Conservation (phyloP, 2,113 vertebrate genomes). For the Gopherus evgoodei region DNA sequence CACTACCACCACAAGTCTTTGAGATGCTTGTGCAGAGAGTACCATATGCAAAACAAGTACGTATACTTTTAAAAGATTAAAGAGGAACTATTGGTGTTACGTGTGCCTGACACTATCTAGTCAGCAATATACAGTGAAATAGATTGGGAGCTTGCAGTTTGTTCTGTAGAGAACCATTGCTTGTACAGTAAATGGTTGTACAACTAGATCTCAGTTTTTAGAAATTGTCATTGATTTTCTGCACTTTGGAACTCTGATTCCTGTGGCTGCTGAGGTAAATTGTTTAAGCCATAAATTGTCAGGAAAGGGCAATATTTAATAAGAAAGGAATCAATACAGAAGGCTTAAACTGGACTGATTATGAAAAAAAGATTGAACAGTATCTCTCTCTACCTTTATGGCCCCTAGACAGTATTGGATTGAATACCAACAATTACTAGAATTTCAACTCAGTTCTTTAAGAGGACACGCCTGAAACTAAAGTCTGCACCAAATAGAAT, state of each 20-base stretch:
- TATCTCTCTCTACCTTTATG: neutral
- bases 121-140: neutral
- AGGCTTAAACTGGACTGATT: neutral
- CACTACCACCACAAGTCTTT: conserved; percentile 64
- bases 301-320: neutral
- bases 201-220: neutral
- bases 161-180: neutral
- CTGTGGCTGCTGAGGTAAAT: neutral
- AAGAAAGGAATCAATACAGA: neutral
- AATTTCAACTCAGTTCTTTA: neutral
- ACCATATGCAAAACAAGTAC: conserved; percentile 66
- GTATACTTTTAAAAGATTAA: neutral
- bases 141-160: neutral
- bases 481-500: neutral
- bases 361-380: neutral
- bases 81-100: neutral
- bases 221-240: neutral
- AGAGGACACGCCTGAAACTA: neutral
- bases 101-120: neutral
- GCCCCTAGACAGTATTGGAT: neutral
- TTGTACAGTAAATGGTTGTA: neutral
- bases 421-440: neutral
- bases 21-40: conserved; percentile 66
- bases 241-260: neutral
- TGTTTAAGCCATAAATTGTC: neutral